A percentile compares a stretch with the other conserved stretches of the same genome.
phyloP scores from a whole-genome alignment of 2,888 invertebrate genomes.

The Lepidochitona cinerea region DNA sequence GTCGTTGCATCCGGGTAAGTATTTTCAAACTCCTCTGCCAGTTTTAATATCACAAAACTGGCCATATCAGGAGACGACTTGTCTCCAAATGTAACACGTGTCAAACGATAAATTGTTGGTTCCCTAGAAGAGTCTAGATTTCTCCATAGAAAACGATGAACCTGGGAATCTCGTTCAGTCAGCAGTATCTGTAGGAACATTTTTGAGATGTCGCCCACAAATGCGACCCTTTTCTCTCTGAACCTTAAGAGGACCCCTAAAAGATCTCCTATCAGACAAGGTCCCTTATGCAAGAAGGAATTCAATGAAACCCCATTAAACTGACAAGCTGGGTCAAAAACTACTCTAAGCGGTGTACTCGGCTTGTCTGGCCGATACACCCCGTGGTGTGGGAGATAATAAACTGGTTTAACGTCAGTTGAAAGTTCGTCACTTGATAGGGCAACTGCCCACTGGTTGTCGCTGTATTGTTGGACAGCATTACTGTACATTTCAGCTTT shows the following conservation, averaged over 20 bases:
- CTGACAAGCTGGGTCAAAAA: constrained; percentile 21
- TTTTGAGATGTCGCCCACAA: too few relatives aligned
- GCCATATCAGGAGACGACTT: constrained; percentile 18
- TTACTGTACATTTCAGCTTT: constrained; percentile 12
- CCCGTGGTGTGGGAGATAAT: constrained; percentile 19
- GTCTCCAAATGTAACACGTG: constrained; percentile 10
- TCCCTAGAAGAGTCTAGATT: too few relatives aligned
- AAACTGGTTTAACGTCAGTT: constrained; percentile 1
- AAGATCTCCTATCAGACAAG: too few relatives aligned
- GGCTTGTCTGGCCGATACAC: too few relatives aligned
- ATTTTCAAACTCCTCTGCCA: constrained; percentile 1
- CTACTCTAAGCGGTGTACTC: constrained; percentile 17
- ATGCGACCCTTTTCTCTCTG: too few relatives aligned
- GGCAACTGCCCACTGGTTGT: constrained; percentile 9
- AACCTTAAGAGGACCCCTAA: constrained; percentile 11
- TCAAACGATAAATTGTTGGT: too few relatives aligned
- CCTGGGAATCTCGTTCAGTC: too few relatives aligned
- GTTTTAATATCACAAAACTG: constrained; percentile 10
- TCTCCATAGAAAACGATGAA: too few relatives aligned
- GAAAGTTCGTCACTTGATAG: neutral
- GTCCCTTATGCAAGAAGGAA: constrained; percentile 15
- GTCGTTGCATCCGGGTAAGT: constrained; percentile 6
- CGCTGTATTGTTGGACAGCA: constrained; percentile 6
- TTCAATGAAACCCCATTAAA: constrained; percentile 11
- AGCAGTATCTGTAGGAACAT: too few relatives aligned